phyloP scores from a whole-genome alignment of 2,113 vertebrate species.

The Phalacrocorax aristotelis region DNA sequence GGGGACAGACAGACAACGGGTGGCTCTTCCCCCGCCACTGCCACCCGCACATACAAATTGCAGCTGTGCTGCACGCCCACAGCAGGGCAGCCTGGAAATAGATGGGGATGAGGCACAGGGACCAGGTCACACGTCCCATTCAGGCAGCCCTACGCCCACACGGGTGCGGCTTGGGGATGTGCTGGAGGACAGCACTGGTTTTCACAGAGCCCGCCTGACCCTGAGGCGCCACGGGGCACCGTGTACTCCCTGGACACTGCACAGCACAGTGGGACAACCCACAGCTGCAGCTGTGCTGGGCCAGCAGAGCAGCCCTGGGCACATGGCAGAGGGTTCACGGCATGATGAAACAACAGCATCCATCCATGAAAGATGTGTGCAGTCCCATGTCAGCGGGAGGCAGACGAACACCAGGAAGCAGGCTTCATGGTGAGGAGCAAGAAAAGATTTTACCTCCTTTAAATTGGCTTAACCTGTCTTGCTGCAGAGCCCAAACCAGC shows the following conservation, averaged over 20 bases:
- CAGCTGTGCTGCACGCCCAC: not conserved
- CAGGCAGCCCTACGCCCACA: not conserved
- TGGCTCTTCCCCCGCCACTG: not conserved
- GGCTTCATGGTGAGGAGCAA: rapidly evolving
- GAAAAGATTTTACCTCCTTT: not conserved
- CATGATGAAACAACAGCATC: not conserved
- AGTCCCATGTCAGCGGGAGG: not conserved
- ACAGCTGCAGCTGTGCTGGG: not conserved
- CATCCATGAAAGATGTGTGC: rapidly evolving
- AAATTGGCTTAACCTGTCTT: not conserved
- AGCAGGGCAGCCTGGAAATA: not conserved
- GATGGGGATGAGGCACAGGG: too few relatives aligned
- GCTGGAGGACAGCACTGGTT: rapidly evolving
- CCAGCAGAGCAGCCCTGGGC: not conserved
- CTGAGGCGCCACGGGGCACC: rapidly evolving
- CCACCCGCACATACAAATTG: not conserved
- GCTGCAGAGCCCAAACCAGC: not conserved
- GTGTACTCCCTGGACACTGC: not conserved
- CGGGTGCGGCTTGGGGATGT: rapidly evolving
- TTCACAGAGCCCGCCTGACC: not conserved
- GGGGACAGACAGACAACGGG: not conserved
- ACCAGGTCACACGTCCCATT: not conserved
- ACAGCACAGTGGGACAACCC: not conserved
- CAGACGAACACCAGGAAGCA: not conserved
- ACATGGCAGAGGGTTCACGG: rapidly evolving